phyloP scores from a whole-genome alignment of 2,113 vertebrate genomes.

The Hiodon alosoides region DNA sequence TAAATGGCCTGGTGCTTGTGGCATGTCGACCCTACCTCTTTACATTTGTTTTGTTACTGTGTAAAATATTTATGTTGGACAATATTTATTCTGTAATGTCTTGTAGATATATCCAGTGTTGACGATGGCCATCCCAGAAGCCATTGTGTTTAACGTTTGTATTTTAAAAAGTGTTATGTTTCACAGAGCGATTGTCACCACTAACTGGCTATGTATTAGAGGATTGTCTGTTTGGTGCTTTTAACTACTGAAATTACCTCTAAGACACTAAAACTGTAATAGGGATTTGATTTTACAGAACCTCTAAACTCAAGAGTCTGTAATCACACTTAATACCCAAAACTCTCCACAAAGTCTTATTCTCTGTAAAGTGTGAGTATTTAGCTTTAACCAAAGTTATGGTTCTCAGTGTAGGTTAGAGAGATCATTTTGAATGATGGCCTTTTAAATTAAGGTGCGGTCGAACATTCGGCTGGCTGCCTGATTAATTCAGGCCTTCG shows the following conservation, averaged over 20 bases:
- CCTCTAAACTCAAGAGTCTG: conserved; percentile 6
- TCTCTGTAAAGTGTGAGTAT: conserved; percentile 30
- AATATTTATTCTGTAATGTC: conserved; percentile 60
- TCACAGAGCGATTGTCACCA: conserved; percentile 47
- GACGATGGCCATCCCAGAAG: conserved; percentile 45
- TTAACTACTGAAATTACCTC: conserved; percentile 62
- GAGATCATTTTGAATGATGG: not conserved
- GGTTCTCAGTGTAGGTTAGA: no score
- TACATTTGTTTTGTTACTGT: conserved; percentile 48
- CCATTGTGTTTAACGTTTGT: conserved; percentile 36
- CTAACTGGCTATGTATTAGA: conserved; percentile 39
- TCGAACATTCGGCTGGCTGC: conserved; percentile 57
- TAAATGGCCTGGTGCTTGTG: conserved; percentile 24
- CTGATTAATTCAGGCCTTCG: conserved; percentile 57
- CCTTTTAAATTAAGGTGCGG: conserved; percentile 33
- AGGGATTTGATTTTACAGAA: conserved; percentile 21
- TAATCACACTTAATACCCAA: conserved; percentile 18
- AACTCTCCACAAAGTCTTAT: conserved; percentile 12
- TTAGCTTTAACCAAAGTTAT: conserved; percentile 48
- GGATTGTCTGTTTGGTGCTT: conserved; percentile 53
- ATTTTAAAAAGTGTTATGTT: conserved; percentile 40
- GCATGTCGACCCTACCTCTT: conserved; percentile 60
- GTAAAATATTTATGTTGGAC: conserved; percentile 58
- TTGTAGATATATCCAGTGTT: conserved; percentile 48
- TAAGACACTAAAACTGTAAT: conserved; percentile 41